Base-by-base conservation (phyloP, 1,140 invertebrate genomes). In the Pinna nobilis region DNA sequence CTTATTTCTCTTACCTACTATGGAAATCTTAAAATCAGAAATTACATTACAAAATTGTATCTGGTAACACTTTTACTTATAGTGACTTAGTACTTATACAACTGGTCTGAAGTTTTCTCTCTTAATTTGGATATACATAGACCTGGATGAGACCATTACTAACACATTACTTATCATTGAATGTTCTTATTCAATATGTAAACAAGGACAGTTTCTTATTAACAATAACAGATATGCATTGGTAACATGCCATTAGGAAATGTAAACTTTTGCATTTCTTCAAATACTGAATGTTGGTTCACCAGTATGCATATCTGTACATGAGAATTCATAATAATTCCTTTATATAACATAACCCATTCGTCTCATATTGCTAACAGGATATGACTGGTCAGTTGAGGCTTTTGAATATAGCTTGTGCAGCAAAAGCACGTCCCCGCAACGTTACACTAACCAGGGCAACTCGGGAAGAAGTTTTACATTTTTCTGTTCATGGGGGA, bases 371-470 rank as follows among this genome's bases (percentile, higher is more conserved):
- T 41, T 15, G 50, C 41, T 57, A 65, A 59, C 82, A 90, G 87
- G 78, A 77, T 68, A 87, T 90, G 88, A 77, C 77, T n/a, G 86
- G 87, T n/a, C 93, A 94, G 88, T 89, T 92, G 68, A 89, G 93
- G 70, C 90, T 99, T 78, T 87, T 99, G 65, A 98, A 98, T 84
- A 97, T 99, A 81, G 97, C 97, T 3, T 99, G 97, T 90, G 96
- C 95, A 18, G 96, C 97, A 0, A 99, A 99, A 88, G 97, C 98
- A 0, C 91, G 96, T 70, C 94, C 95, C 70, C 91, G 98, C 73
- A 97, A 94, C 79, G 94, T 99, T 1, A 98, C 96, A 3, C 89
- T 99, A 47, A 96, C 97, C 0, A 90, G 98, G 47, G 94, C 96
- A 0, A 96, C 94, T 50, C 92, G 97, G 61, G 87, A 90, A 37